phyloP scores from a whole-genome alignment of 2,113 vertebrate genomes.

The Ceyx melanurus region DNA sequence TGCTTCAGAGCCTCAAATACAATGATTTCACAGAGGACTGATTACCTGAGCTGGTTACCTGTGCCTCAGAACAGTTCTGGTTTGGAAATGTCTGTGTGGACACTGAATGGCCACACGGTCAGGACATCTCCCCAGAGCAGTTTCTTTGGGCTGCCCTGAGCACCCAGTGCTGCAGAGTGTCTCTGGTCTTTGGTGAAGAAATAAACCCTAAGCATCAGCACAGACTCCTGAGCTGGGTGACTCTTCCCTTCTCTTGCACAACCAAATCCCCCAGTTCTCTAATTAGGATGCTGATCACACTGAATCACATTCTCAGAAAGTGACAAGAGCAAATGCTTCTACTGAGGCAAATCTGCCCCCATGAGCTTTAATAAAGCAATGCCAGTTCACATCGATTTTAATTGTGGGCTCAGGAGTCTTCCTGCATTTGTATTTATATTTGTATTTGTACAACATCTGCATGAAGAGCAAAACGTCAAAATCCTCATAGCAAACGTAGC shows the following conservation, averaged over 20 bases:
- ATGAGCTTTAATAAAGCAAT: not conserved
- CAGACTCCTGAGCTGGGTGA: not conserved
- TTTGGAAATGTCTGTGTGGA: not conserved
- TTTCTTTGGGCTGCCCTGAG: not conserved
- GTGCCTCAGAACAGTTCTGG: not conserved
- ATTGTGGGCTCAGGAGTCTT: not conserved
- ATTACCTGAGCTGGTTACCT: not conserved
- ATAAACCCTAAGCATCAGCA: not conserved
- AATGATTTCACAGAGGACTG: not conserved
- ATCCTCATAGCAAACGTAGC: not conserved
- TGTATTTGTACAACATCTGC: not conserved
- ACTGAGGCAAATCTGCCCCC: not conserved
- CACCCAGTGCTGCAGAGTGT: not conserved
- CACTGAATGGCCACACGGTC: not conserved
- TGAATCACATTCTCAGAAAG: not conserved
- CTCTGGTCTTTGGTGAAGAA: not conserved
- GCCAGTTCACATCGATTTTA: not conserved
- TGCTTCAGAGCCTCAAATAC: not conserved
- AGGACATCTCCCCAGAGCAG: not conserved
- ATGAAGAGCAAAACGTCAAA: not conserved
- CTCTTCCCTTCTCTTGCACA: not conserved
- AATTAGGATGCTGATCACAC: not conserved
- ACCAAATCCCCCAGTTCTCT: not conserved
- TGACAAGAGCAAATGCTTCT: not conserved
- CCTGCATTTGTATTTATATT: not conserved